phyloP scores from a whole-genome alignment of 1,140 invertebrate genomes.

The Magallana gigas region DNA sequence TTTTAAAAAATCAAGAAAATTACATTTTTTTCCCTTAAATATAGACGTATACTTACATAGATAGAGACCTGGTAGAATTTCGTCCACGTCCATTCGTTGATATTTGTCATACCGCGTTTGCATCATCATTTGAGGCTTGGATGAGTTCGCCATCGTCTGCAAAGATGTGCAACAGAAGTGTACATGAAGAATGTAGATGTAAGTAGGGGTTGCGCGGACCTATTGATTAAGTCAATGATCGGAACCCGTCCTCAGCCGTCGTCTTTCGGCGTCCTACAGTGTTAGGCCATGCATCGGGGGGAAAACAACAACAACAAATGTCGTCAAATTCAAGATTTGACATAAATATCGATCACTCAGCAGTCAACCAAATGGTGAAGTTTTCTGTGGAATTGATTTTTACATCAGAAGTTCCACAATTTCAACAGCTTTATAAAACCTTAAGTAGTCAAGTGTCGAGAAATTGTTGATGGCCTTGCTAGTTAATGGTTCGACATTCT shows the following conservation, averaged over 20 bases:
- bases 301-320: background rate
- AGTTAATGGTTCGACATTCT: background rate
- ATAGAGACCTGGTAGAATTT: slow-evolving; percentile 40
- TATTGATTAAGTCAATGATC: slow-evolving; percentile 1
- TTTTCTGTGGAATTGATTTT: slow-evolving; percentile 28
- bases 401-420: background rate
- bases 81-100: slow-evolving; percentile 29
- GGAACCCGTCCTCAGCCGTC: background rate
- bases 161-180: slow-evolving; percentile 10
- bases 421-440: background rate
- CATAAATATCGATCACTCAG: slow-evolving; percentile 11
- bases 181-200: background rate
- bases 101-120: slow-evolving; percentile 28
- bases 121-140: background rate
- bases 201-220: background rate
- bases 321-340: background rate
- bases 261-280: background rate
- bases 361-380: background rate
- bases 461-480: background rate
- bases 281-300: too few species aligned
- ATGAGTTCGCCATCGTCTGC: slow-evolving; percentile 24
- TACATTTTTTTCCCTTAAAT: background rate
- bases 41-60: slow-evolving; percentile 3
- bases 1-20: background rate
- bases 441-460: background rate